A percentile compares a stretch with the other conserved stretches of the same genome.
Conservation (phyloP, 2,888 invertebrate species). For the Xanthorhoe spadicearia region DNA sequence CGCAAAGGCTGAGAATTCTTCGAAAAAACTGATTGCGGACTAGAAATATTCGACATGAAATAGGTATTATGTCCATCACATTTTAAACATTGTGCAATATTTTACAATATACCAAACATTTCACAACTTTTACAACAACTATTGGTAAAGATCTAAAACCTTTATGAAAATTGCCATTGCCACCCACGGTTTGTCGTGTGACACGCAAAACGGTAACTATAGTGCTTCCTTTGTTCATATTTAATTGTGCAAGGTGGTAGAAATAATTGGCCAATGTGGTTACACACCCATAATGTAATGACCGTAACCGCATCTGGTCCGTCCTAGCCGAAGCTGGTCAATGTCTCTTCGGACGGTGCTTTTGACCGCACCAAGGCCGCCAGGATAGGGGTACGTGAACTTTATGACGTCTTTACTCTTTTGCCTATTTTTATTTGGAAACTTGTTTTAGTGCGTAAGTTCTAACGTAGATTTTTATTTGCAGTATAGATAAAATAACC, state of each 20-base stretch:
- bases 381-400: conserved; percentile 72
- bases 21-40: background rate
- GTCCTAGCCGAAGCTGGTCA: conserved; percentile 66
- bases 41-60: background rate
- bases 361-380: conserved; percentile 79
- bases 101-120: conserved; percentile 1
- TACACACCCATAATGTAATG: conserved; percentile 67
- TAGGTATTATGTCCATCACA: background rate
- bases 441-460: conserved; percentile 16
- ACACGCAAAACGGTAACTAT: conserved; percentile 70
- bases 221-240: conserved; percentile 73
- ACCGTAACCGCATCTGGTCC: conserved; percentile 65
- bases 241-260: conserved; percentile 73
- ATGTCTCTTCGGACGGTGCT: conserved; percentile 70
- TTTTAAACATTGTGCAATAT: background rate
- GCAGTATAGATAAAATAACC: conserved; percentile 57
- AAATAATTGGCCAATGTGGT: conserved; percentile 73
- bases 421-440: conserved; percentile 35
- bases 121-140: conserved; percentile 4
- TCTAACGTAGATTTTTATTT: conserved; percentile 23
- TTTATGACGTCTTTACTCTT: conserved; percentile 56
- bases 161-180: conserved; percentile 51
- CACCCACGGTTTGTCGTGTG: conserved; percentile 68
- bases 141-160: conserved; percentile 39
- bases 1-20: background rate